Evolutionary conservation across 2,113 vertebrate genomes (phyloP).

Genomic region (Ictalurus punctatus): DNA sequence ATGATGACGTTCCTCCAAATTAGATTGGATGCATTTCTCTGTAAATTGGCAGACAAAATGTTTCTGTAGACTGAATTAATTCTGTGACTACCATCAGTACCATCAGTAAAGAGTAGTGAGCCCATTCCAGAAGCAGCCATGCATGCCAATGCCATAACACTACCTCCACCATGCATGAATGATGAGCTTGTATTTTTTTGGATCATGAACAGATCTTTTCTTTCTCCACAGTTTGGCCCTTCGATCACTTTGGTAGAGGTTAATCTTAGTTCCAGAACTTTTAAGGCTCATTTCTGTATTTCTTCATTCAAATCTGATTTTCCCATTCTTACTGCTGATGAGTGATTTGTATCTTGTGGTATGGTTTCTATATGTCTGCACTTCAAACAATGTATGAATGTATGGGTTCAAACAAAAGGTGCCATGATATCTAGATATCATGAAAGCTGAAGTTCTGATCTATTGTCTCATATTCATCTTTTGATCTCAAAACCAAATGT

Average conservation of each 20-base stretch:
- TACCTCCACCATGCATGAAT: not conserved
- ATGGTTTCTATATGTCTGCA: not conserved
- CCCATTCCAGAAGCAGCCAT: not conserved
- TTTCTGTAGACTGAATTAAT: too few species aligned
- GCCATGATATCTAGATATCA: not conserved
- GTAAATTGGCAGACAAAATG: not conserved
- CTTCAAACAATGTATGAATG: not conserved
- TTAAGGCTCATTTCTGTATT: not conserved
- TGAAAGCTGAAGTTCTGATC: not conserved
- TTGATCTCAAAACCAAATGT: not conserved
- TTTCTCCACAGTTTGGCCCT: not conserved
- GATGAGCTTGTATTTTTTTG: not conserved
- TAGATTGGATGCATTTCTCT: not conserved
- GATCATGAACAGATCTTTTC: not conserved
- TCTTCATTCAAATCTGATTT: not conserved
- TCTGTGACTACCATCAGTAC: not conserved
- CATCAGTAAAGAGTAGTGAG: slow-evolving; percentile 1
- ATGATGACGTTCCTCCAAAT: not conserved
- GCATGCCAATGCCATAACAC: not conserved
- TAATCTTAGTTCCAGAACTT: not conserved
- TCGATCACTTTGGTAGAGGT: not conserved
- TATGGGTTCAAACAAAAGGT: not conserved
- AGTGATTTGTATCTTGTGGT: not conserved
- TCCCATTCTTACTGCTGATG: not conserved
- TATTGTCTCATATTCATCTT: not conserved